Evolutionary conservation across 2,888 invertebrate genomes (phyloP).

Genomic region (Lasiommata megera): DNA sequence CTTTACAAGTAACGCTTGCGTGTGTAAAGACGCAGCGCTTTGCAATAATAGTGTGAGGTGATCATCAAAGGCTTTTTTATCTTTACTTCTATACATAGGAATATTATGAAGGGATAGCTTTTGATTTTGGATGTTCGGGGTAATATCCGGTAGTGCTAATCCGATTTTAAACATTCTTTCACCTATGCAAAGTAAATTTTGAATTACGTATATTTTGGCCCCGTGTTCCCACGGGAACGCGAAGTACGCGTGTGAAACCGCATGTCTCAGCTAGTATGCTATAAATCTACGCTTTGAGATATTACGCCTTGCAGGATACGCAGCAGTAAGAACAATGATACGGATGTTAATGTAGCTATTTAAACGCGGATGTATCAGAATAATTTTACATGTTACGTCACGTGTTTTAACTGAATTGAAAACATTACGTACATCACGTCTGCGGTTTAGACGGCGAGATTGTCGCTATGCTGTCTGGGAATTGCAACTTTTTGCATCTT

Average conservation of each 20-base stretch:
- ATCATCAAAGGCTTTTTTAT: too few relatives aligned
- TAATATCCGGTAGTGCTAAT: too few relatives aligned
- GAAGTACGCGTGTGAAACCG: not conserved
- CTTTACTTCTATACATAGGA: too few relatives aligned
- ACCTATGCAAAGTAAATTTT: too few relatives aligned
- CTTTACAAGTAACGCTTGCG: too few relatives aligned
- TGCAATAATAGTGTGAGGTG: too few relatives aligned
- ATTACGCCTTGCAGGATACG: slow-evolving; percentile 20
- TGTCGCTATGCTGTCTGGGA: not conserved
- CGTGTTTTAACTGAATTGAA: slow-evolving; percentile 10
- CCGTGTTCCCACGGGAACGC: too few relatives aligned
- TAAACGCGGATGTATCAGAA: slow-evolving; percentile 22
- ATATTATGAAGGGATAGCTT: too few relatives aligned
- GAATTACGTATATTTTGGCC: too few relatives aligned
- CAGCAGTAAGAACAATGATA: slow-evolving; percentile 26
- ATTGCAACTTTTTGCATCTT: slow-evolving; percentile 2
- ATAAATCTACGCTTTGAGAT: slow-evolving; percentile 10
- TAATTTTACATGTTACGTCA: slow-evolving; percentile 24
- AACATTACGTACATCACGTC: slow-evolving; percentile 12
- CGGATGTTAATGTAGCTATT: slow-evolving; percentile 26
- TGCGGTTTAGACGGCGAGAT: slow-evolving; percentile 8
- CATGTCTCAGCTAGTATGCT: not conserved
- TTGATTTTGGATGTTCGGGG: too few relatives aligned
- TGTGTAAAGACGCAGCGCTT: too few relatives aligned
- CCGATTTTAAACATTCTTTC: too few relatives aligned